Evolutionary conservation across 2,113 vertebrate species (phyloP), one percentile per base, ranked within the genome.

Genomic region (Irena cyanogastra): DNA sequence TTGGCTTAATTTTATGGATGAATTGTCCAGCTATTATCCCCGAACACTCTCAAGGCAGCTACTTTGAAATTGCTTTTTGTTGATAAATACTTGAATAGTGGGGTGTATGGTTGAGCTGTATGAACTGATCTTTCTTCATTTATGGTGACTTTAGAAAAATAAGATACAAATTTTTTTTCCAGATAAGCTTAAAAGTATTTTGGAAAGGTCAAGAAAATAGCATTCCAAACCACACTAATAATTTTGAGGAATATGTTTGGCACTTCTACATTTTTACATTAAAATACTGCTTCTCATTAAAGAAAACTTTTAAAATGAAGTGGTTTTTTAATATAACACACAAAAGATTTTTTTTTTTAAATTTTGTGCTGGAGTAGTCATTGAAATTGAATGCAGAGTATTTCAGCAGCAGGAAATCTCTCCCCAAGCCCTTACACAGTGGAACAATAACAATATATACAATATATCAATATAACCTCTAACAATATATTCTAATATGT

Each of bases 1-100:
- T 86, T 93, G 79, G 22, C 83, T 96, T 95, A 94, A 94, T 93
- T 94, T 96, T 97, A 75, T 95, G 91, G 76, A 57, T 94, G 89
- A 93, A 81, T 86, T 94, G 83, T 90, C 76, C 72, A 92, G 45
- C 86, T 93, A 17, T 96, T 88, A 92, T 78, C 49, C 68, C 68
- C 83, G 71, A 81, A 63, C 16, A 3, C 33, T 91, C 5, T 4
- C 56, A 82, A 87, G 69, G 81, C 87, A 93, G 56, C 81, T 87
- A 59, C 61, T 94, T 94, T 83, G 71, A 95, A 94, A 95, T 86
- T 93, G 79, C 56, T 92, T 97, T 93, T 76, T 83, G 66, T 90
- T 95, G 88, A 93, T 83, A 95, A 92, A 95, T 95, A 83, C 75
- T 83, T 80, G 71, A 93, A 91, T 72, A 78, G 52, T 56, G 53